Conservation (phyloP, 2,797 vertebrate species). For the Allobates femoralis region DNA sequence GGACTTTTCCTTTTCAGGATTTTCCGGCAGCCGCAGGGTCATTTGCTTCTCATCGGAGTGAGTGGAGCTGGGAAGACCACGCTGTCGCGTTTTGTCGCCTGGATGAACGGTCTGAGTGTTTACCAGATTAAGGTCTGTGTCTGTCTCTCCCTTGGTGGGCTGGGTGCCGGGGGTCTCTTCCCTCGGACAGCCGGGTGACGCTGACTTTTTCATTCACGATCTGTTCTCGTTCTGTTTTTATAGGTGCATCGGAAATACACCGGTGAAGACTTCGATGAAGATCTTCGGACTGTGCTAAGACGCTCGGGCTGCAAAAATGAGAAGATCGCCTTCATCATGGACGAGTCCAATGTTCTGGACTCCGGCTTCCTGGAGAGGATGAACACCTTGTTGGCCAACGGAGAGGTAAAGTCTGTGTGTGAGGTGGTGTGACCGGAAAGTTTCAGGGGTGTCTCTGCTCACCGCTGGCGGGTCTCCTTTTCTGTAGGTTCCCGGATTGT, state of each 20-base stretch:
- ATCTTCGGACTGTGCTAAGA: slow-evolving; percentile 91
- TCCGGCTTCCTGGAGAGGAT: slow-evolving; percentile 98
- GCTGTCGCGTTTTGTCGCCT: slow-evolving; percentile 95
- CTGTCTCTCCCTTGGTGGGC: background rate
- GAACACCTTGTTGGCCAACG: slow-evolving; percentile 98
- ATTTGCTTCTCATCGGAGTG: slow-evolving; percentile 96
- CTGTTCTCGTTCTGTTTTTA: background rate
- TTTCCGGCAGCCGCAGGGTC: slow-evolving; percentile 98
- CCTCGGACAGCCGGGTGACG: background rate
- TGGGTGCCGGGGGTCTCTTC: too few relatives aligned
- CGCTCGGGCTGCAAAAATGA: slow-evolving; percentile 98
- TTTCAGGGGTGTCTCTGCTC: background rate
- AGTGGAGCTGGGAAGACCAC: slow-evolving; percentile 98
- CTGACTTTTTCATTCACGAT: background rate
- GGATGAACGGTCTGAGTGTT: slow-evolving; percentile 98
- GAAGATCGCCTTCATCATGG: slow-evolving; percentile 99
- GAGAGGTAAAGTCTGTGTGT: slow-evolving; percentile 82
- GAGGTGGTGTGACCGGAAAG: background rate
- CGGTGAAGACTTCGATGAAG: slow-evolving; percentile 98
- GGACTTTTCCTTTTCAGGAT: slow-evolving; percentile 78
- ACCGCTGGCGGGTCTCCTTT: background rate
- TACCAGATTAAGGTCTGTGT: slow-evolving; percentile 95
- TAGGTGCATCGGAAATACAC: slow-evolving; percentile 98
- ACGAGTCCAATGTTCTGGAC: slow-evolving; percentile 97
- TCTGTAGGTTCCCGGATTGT: slow-evolving; percentile 93